Base-by-base conservation (phyloP, 2,113 vertebrate genomes). In the Ptyas mucosa region DNA sequence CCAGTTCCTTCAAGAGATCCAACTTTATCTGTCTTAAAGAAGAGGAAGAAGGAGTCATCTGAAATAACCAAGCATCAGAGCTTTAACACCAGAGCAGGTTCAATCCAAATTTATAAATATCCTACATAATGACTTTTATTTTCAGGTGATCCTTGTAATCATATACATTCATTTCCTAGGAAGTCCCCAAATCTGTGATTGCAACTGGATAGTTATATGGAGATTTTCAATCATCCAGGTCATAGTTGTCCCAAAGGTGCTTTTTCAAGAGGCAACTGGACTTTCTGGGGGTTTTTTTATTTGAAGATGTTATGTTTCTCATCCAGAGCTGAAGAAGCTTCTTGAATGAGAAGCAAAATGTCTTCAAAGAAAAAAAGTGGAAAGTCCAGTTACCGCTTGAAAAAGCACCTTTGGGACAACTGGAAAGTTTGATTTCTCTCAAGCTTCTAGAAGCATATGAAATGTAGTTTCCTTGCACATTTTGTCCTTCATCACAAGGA, bases 51-150 rank as follows among this genome's bases (percentile, higher is more conserved):
- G 97, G 96, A 97, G 97, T 97, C 98, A 97, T 97, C 98, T 94
- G 97, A 97, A 97, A 98, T 97, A 97, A 98, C 96, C 97, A 97
- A 95, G 97, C 97, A 97, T 97, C 97, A 97, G 96, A 97, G 97
- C 98, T 90, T 97, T 98, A 97, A 98, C 98, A 97, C 97, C 98
- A 98, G 97, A 98, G 97, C 98, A 98, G 99, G 99, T 99, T 91
- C 96, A 96, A 49, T 97, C 96, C 97, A 95, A 90, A 94, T 97
- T 95, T 96, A 96, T 94, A 96, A 97, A 54, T 97, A 97, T 94
- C 97, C 61, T 97, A 0, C 95, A 46, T 95, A 26, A 94, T 87
- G 95, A 94, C 54, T 92, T 95, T 91, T 91, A 93, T 94, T 75
- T 86, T 34, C 55, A 90, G 23, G 87, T 85, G 87, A 57, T 90